Conservation (phyloP, 2,888 invertebrate genomes). For the Drosophila neonasuta region DNA sequence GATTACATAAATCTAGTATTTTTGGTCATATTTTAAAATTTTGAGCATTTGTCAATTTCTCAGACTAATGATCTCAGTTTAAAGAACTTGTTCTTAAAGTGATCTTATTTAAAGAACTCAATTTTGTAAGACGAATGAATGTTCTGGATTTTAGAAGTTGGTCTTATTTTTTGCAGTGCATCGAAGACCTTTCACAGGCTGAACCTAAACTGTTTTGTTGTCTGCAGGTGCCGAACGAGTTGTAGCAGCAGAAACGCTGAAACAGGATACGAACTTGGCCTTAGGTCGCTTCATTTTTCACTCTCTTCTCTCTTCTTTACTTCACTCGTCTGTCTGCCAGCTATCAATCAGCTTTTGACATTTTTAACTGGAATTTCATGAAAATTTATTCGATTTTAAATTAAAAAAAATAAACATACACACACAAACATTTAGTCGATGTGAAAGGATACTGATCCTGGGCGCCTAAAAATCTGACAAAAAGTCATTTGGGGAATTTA, state of each 20-base stretch:
- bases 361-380: slow-evolving; percentile 78
- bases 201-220: background rate
- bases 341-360: slow-evolving; percentile 80
- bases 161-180: no score
- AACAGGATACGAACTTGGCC: slow-evolving; percentile 68
- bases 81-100: no score
- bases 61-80: no score
- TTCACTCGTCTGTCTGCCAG: slow-evolving; percentile 60
- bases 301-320: slow-evolving; percentile 4
- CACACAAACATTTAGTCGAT: background rate
- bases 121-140: no score
- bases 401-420: slow-evolving; percentile 55
- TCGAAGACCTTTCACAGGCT: background rate
- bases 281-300: slow-evolving; percentile 21
- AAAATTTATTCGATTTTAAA: slow-evolving; percentile 79
- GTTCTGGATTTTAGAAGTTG: no score
- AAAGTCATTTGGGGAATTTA: slow-evolving; percentile 73
- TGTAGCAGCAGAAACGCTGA: slow-evolving; percentile 28
- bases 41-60: no score
- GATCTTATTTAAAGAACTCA: no score
- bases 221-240: slow-evolving; percentile 47
- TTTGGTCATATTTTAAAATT: no score
- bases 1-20: no score
- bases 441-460: slow-evolving; percentile 39
- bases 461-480: slow-evolving; percentile 56